phyloP scores from a whole-genome alignment of 2,888 invertebrate species.

The Phaonia tiefii region DNA sequence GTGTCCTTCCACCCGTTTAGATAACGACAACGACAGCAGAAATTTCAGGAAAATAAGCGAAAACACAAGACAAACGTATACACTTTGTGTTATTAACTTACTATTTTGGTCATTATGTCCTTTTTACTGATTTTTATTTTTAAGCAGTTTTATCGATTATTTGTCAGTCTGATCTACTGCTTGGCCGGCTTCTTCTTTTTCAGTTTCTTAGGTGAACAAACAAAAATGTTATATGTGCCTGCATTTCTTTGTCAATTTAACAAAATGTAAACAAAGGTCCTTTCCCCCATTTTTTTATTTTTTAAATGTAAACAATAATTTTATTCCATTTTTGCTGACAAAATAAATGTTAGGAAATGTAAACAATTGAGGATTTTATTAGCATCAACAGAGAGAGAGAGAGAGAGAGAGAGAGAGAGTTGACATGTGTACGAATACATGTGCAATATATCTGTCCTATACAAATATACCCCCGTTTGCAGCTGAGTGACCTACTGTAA shows the following conservation, averaged over 20 bases:
- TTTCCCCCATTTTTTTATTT: too few species aligned
- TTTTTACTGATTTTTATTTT: neutral
- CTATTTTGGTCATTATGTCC: neutral
- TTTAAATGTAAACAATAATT: neutral
- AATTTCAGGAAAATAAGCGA: too few species aligned
- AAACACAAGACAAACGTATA: neutral
- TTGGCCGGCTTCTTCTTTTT: neutral
- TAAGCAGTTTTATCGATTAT: neutral
- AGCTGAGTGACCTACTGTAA: too few species aligned
- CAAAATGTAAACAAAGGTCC: neutral
- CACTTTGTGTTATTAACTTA: conserved; percentile 3
- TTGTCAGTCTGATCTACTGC: neutral
- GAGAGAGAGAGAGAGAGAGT: too few species aligned
- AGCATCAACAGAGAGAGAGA: too few species aligned
- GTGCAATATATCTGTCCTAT: too few species aligned
- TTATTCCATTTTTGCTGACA: neutral
- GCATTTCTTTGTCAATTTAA: neutral
- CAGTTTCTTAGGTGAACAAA: neutral
- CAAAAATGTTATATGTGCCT: neutral
- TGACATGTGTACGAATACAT: conserved; percentile 35
- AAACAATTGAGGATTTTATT: conserved; percentile 21
- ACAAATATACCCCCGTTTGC: too few species aligned
- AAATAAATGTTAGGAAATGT: conserved; percentile 2
- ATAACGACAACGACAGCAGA: neutral
- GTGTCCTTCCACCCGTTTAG: conserved; percentile 15